These are phyloP conservation scores for Flexamia atlantica DNA, from an alignment of 2,888 invertebrate species.

Conservation along the genomic window DNA sequence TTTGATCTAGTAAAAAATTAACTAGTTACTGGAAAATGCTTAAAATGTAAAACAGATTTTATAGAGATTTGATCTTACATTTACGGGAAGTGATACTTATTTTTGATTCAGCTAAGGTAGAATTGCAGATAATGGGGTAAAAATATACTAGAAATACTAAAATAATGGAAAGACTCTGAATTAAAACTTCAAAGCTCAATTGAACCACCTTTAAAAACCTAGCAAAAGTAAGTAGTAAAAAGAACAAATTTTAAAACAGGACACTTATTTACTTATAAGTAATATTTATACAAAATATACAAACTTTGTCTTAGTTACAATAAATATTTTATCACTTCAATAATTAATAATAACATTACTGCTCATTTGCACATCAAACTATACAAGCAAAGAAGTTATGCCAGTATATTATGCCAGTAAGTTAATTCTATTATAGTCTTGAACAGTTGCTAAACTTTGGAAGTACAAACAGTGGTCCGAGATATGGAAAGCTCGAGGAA, in stretches of 20 bases:
- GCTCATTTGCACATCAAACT: background rate
- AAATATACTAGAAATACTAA: background rate
- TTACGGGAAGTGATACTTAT: background rate
- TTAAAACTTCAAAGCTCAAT: background rate
- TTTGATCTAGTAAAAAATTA: background rate
- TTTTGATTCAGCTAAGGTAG: background rate
- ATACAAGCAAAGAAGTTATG: background rate
- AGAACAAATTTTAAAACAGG: background rate
- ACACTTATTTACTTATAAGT: background rate
- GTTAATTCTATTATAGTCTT: constrained; percentile 30
- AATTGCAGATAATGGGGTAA: background rate
- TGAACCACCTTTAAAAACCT: background rate
- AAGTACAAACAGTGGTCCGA: constrained; percentile 37
- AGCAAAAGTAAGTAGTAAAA: background rate
- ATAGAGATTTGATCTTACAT: background rate
- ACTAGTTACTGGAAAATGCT: background rate
- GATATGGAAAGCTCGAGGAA: constrained; percentile 9
- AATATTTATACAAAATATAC: constrained; percentile 20
- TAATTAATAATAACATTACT: background rate
- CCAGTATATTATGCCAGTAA: background rate
- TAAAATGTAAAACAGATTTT: too few species aligned
- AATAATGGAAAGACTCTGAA: background rate
- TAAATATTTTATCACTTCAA: constrained; percentile 24
- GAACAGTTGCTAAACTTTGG: constrained; percentile 22
- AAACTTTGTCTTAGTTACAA: background rate